Evolutionary conservation across 2,113 vertebrate genomes (phyloP).

Genomic region (Perca fluviatilis): DNA sequence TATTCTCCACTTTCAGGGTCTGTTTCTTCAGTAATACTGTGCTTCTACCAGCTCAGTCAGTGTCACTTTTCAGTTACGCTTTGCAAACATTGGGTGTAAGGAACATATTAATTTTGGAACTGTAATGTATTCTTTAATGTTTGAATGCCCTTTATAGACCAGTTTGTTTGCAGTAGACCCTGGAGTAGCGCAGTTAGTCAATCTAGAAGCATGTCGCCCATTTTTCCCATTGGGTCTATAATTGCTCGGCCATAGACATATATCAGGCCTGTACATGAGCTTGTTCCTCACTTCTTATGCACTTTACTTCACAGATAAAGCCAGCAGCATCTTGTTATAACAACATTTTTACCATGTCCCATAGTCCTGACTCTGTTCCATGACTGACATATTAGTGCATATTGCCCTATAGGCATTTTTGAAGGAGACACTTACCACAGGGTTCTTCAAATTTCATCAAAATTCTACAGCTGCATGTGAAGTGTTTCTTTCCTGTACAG

Average conservation of each 20-base stretch:
- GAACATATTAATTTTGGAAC: neutral
- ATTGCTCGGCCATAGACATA: conserved; percentile 14
- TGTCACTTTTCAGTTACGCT: conserved; percentile 22
- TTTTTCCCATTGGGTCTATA: conserved; percentile 12
- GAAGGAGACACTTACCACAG: conserved; percentile 34
- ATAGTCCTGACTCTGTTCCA: conserved; percentile 43
- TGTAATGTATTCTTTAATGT: neutral
- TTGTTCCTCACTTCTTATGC: conserved; percentile 19
- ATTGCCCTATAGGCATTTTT: conserved; percentile 53
- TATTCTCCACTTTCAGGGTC: neutral
- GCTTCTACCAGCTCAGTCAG: conserved; percentile 17
- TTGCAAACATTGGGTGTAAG: neutral
- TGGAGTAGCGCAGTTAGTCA: neutral
- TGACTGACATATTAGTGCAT: conserved; percentile 40
- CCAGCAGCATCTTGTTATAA: conserved; percentile 54
- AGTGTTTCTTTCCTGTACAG: neutral
- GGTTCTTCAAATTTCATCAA: conserved; percentile 1
- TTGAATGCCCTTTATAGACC: neutral
- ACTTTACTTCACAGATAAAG: conserved; percentile 31
- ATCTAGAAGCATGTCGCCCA: neutral
- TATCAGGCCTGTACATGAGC: neutral
- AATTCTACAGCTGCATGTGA: conserved; percentile 13
- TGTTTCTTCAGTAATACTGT: neutral
- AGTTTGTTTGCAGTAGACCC: neutral
- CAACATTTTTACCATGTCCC: conserved; percentile 33